Conservation (phyloP, 2,113 vertebrate species). For the Bufo bufo region DNA sequence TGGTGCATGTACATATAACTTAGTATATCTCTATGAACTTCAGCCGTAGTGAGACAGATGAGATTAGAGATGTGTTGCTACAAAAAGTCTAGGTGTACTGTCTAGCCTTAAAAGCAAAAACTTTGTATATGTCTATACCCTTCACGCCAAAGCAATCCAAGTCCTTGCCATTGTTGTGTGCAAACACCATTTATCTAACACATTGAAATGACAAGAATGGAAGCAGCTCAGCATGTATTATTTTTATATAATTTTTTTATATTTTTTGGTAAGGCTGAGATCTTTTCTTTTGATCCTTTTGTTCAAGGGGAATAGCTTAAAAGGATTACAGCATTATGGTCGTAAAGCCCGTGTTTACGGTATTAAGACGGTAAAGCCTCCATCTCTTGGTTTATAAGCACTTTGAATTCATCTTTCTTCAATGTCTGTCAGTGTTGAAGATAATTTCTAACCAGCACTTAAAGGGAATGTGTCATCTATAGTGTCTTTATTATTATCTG, state of each 20-base stretch:
- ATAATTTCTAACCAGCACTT: too few species aligned
- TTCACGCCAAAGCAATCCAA: background rate
- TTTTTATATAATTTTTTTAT: background rate
- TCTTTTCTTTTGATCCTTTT: slow-evolving; percentile 23
- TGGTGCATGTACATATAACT: too few species aligned
- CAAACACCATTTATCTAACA: background rate
- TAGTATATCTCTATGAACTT: too few species aligned
- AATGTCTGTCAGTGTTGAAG: background rate
- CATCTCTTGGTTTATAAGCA: slow-evolving; percentile 3
- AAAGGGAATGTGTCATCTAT: too few species aligned
- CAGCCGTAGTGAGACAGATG: too few species aligned
- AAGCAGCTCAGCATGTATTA: background rate
- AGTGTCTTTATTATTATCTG: too few species aligned
- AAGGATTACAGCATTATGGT: background rate
- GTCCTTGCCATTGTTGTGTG: background rate
- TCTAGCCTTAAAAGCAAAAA: too few species aligned
- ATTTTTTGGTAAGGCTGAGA: background rate
- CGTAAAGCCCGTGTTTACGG: slow-evolving; percentile 24
- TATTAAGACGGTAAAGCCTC: background rate
- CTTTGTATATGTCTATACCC: too few species aligned
- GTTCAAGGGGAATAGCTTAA: background rate
- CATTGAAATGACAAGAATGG: background rate
- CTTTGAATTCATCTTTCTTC: slow-evolving; percentile 2
- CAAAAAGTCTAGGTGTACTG: too few species aligned
- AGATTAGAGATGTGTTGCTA: too few species aligned